Base-by-base conservation (phyloP, 1,140 invertebrate genomes). In the Teleopsis dalmanni region DNA sequence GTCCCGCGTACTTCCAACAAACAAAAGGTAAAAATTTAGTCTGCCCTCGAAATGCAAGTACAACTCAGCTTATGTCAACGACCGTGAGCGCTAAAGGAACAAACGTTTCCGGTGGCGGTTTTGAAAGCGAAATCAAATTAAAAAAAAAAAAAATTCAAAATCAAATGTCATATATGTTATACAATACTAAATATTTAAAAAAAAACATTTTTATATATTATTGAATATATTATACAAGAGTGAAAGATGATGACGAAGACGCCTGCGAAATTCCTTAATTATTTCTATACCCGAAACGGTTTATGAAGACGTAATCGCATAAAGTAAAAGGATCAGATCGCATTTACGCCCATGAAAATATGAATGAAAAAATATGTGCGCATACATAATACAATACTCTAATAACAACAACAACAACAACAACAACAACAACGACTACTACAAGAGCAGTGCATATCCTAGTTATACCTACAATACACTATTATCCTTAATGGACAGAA, bases 91-190 rank as follows among this genome's bases (percentile, higher is more conserved):
- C 16, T 42, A 23, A 29, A 42, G 19, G 26, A 42, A 19, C 41
- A n/a, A 29, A 10, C 41, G 41, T 43, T 43, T 43, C 41, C 41
- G 41, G 41, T 43, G 25, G 31, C 26, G 19, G 18, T 23, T 43
- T 29, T 14, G 41, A 43, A 43, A 43, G 41, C 41, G 41, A 43
- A 43, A 43, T 43, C 31, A 27, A 43, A 43, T 29, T 42, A 27
- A 16, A 42, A 42, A 42, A 42, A 27, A 16, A 42, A 42, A 42
- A 26, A 37, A 37, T 37, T 14, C 41, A 13, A 43, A 43, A 29
- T 43, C 41, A 31, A 43, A 43, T 43, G 16, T 19, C 41, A 31
- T 25, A 29, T 16, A 21, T 27, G 41, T 25, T 21, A 8, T n/a
- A n/a, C n/a, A n/a, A n/a, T n/a, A n/a, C n/a, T n/a, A n/a, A n/a